Evolutionary conservation across 2,888 invertebrate species (phyloP).

Genomic region (Pyrrhia umbra): DNA sequence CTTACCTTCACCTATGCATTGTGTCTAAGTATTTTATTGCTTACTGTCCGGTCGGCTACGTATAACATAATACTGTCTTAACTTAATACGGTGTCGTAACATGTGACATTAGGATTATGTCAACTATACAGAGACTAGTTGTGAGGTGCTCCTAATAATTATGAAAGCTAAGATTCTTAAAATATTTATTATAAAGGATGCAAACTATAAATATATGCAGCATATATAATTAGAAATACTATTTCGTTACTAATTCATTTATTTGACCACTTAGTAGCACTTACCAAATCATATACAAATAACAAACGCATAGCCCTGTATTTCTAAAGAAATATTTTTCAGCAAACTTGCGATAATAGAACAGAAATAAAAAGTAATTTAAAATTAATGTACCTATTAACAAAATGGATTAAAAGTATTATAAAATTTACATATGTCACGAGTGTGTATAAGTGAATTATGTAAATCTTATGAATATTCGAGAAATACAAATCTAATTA

Average conservation of each 20-base stretch:
- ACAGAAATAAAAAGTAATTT: not conserved
- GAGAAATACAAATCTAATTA: not conserved
- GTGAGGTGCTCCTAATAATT: not conserved
- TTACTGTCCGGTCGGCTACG: conserved; percentile 1
- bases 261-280: no score
- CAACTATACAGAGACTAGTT: not conserved
- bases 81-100: conserved; percentile 14
- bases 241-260: no score
- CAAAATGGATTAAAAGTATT: no score
- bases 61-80: conserved; percentile 1
- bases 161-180: not conserved
- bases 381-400: not conserved
- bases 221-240: no score
- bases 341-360: not conserved
- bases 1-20: conserved; percentile 34
- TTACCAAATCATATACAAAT: no score
- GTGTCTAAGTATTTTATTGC: conserved; percentile 31
- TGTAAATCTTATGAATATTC: not conserved
- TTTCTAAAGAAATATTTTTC: not conserved
- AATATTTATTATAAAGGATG: not conserved
- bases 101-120: conserved; percentile 14
- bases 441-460: not conserved
- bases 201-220: not conserved
- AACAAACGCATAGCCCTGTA: no score
- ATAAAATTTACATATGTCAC: no score